These are phyloP conservation scores for Colinus virginianus DNA, from an alignment of 2,113 vertebrate species.

Conservation along the genomic window DNA sequence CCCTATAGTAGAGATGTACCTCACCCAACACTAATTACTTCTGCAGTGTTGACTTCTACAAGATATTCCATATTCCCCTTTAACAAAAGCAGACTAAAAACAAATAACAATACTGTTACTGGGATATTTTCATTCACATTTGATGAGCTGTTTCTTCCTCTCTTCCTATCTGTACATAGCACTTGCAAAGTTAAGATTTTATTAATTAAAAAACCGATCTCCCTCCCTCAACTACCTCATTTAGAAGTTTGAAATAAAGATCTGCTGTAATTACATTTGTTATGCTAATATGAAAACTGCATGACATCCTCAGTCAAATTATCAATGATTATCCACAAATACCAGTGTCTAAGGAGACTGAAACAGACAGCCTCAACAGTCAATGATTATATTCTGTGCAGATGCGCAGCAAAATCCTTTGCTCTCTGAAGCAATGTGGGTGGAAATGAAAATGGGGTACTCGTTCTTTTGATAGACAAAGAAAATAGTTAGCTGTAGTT, in stretches of 20 bases:
- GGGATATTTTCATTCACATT: background rate
- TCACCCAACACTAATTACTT: slow-evolving; percentile 1
- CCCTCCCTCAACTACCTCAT: background rate
- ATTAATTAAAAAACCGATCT: background rate
- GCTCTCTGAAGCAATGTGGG: background rate
- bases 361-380: background rate
- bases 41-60: background rate
- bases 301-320: background rate
- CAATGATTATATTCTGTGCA: background rate
- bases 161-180: background rate
- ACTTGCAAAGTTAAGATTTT: background rate
- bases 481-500: background rate
- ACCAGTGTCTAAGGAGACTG: background rate
- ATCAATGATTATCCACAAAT: background rate
- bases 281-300: background rate
- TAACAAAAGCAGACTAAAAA: background rate
- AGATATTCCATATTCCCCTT: background rate
- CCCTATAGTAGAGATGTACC: background rate
- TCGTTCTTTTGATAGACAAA: rapidly evolving
- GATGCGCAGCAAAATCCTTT: background rate
- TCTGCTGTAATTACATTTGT: background rate
- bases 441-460: background rate
- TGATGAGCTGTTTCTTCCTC: background rate
- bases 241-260: background rate
- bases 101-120: background rate